Evolutionary conservation across 2,888 invertebrate species (phyloP), one percentile per base, ranked within the genome.

Genomic region (Mayetiola destructor): DNA sequence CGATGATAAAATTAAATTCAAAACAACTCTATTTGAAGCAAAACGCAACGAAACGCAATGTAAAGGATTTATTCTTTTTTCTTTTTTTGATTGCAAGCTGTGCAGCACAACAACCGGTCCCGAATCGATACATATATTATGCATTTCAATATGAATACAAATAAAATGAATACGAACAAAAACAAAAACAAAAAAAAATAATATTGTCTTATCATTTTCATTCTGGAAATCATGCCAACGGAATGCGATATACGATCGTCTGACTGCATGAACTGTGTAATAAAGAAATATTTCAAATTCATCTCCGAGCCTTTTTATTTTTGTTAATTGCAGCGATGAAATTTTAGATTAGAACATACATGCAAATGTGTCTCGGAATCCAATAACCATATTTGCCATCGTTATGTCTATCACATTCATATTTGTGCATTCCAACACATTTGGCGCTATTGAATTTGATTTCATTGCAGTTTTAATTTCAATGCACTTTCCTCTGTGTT

Each of bases 361-460:
- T 42, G 14, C 23, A 23, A 42, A 42, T 48, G 48, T 27, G 27
- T 27, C 23, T 48, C 27, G 48, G 48, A 48, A 48, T 27, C 16
- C 48, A 48, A 48, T 48, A 48, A 27, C 29, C 48, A 27, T 16
- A 16, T 48, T 23, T 48, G 48, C 27, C 48, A 48, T 48, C 16
- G 27, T 4, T 27, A 32, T 27, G 48, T 27, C 48, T 48, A 27
- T 48, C 48, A 27, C 48, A 9, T 48, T 36, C 16, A 48, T n/a
- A 27, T 48, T 48, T 27, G 27, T 27, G n/a, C 48, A 48, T 48
- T 48, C 48, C 48, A 27, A 23, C 20, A 14, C 48, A 48, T 48
- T 48, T 48, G 48, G 48, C 48, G 48, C 48, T 48, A 48, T 48
- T 48, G 48, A 23, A n/a, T 48, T 27, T 48, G 23, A 27, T 48